These are phyloP conservation scores for Dexiosoma caninum DNA, from an alignment of 2,888 invertebrate genomes.

Conservation along the genomic window DNA sequence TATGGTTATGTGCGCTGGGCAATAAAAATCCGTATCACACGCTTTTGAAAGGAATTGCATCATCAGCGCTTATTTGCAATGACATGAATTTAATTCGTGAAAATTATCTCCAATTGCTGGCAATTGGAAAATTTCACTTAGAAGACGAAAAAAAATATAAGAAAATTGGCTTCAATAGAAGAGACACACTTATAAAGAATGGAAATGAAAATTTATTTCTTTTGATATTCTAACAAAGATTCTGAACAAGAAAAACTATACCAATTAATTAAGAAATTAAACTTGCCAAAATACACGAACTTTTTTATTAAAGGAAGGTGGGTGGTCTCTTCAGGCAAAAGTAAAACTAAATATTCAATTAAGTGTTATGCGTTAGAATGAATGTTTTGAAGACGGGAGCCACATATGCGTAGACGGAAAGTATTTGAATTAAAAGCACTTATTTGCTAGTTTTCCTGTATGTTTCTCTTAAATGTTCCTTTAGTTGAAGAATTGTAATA, in stretches of 20 bases:
- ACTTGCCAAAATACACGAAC: slow-evolving; percentile 17
- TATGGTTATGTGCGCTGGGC: slow-evolving; percentile 17
- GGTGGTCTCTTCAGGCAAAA: too few species aligned
- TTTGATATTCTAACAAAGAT: slow-evolving; percentile 30
- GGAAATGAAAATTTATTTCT: slow-evolving; percentile 17
- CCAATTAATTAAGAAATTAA: slow-evolving; percentile 47
- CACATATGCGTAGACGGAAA: too few species aligned
- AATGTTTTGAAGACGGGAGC: too few species aligned
- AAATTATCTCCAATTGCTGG: slow-evolving; percentile 63
- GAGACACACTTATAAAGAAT: slow-evolving; percentile 8
- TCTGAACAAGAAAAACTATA: not conserved
- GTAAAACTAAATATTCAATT: too few species aligned
- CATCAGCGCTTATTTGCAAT: slow-evolving; percentile 64
- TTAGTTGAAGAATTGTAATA: too few species aligned
- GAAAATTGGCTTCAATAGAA: slow-evolving; percentile 1
- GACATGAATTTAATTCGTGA: slow-evolving; percentile 62
- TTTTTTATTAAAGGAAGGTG: not conserved
- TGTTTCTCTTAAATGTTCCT: too few species aligned
- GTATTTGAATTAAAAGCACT: too few species aligned
- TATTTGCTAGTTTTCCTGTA: too few species aligned
- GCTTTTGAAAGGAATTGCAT: slow-evolving; percentile 66
- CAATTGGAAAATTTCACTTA: slow-evolving; percentile 60
- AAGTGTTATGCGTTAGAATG: too few species aligned
- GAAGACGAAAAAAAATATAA: slow-evolving; percentile 12
- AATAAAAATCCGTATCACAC: slow-evolving; percentile 58